Evolutionary conservation across 2,113 vertebrate species (phyloP).

Genomic region (Brachyhypopomus occidentalis): DNA sequence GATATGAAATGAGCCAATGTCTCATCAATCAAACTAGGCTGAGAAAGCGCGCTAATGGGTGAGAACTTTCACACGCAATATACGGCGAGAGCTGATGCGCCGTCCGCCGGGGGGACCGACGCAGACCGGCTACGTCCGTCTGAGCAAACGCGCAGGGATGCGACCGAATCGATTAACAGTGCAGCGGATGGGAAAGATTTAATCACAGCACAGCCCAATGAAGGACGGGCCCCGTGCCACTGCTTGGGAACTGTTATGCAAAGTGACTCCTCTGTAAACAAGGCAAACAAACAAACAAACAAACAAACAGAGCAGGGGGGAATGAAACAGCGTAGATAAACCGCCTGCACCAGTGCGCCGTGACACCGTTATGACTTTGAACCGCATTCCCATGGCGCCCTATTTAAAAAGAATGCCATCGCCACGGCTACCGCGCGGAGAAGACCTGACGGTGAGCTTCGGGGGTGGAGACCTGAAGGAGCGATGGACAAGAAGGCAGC

Average conservation of each 20-base stretch:
- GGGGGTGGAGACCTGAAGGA: neutral
- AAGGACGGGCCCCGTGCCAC: constrained; percentile 15
- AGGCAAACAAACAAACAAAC: constrained; percentile 50
- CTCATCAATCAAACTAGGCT: constrained; percentile 36
- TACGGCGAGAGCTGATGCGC: constrained; percentile 43
- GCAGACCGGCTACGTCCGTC: constrained; percentile 44
- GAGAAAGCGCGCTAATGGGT: neutral
- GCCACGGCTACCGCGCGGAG: neutral
- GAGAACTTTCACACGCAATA: constrained; percentile 14
- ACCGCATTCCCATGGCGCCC: constrained; percentile 60
- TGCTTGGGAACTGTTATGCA: constrained; percentile 28
- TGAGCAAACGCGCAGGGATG: constrained; percentile 40
- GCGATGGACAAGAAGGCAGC: neutral
- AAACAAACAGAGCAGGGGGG: constrained; percentile 42
- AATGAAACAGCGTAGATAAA: constrained; percentile 38
- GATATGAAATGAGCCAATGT: constrained; percentile 2
- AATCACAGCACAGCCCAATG: constrained; percentile 49
- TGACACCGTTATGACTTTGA: constrained; percentile 41
- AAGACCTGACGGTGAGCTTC: constrained; percentile 15
- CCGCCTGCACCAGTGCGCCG: constrained; percentile 28
- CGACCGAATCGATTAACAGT: constrained; percentile 55
- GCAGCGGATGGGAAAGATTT: constrained; percentile 50
- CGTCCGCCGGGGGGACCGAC: constrained; percentile 36
- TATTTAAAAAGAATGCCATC: constrained; percentile 55
- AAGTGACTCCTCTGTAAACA: constrained; percentile 36